A percentile compares a stretch with the other conserved stretches of the same genome.
Evolutionary conservation across 1,140 invertebrate genomes (phyloP).

Genomic region (Platyscapa corneri): DNA sequence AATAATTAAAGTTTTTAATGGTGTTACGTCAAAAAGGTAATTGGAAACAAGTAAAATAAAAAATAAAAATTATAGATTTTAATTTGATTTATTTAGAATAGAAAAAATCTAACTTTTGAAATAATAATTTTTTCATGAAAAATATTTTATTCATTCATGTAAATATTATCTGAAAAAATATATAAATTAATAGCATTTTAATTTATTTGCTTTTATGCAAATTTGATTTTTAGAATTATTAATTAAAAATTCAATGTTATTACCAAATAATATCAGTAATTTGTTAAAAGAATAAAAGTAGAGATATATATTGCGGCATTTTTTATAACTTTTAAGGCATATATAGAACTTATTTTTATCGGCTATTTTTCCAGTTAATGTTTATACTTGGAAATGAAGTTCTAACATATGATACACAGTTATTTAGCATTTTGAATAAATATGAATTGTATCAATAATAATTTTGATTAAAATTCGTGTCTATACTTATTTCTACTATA

Average conservation of each 20-base stretch:
- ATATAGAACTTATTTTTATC: not conserved
- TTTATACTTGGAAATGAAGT: not conserved
- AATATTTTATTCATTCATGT: no score
- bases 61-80: no score
- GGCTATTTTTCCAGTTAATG: not conserved
- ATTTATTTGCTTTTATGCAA: constrained; percentile 2
- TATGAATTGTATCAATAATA: not conserved
- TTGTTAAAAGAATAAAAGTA: no score
- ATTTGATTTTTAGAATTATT: not conserved
- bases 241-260: not conserved
- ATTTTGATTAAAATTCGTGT: not conserved
- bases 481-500: no score
- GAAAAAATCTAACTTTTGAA: no score
- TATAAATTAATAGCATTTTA: not conserved
- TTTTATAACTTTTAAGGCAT: not conserved
- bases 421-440: not conserved
- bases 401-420: not conserved
- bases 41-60: no score
- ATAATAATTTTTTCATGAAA: no score
- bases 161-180: not conserved
- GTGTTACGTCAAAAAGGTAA: no score
- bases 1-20: no score
- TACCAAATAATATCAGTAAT: not conserved
- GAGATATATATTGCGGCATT: no score
- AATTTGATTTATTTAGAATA: no score